A percentile compares a stretch with the other conserved stretches of the same genome.
These are phyloP conservation scores for Tridacna crocea DNA, from an alignment of 2,888 invertebrate species.

Conservation along the genomic window DNA sequence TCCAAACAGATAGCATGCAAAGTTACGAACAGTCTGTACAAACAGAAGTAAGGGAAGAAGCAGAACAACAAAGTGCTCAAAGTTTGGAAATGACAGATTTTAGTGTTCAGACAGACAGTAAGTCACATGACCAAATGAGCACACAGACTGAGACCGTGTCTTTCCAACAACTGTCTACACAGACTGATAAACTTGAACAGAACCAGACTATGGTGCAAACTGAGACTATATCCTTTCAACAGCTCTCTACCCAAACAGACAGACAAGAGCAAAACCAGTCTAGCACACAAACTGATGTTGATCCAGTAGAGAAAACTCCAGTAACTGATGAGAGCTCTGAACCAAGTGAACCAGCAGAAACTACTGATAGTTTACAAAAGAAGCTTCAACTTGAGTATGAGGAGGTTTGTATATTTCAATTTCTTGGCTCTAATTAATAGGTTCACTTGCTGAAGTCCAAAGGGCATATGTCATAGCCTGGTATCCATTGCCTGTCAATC, in stretches of 20 bases:
- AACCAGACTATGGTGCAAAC: constrained; percentile 33
- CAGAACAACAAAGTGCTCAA: constrained; percentile 4
- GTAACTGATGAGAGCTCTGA: neutral
- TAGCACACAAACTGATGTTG: constrained; percentile 36
- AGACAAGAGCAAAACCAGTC: constrained; percentile 29
- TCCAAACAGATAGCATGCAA: constrained; percentile 57
- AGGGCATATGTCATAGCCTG: no score
- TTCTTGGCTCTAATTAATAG: no score
- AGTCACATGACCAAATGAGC: constrained; percentile 12
- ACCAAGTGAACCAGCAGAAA: constrained; percentile 23
- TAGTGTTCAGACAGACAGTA: constrained; percentile 21
- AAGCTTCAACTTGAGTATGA: constrained; percentile 53
- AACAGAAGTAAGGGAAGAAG: constrained; percentile 41
- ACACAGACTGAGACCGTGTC: constrained; percentile 43
- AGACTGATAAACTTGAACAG: constrained; percentile 52
- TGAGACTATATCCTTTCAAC: neutral
- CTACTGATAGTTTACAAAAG: constrained; percentile 34
- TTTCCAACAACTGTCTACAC: constrained; percentile 38
- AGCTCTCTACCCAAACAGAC: constrained; percentile 22
- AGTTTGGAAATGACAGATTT: constrained; percentile 31
- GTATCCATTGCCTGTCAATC: no score
- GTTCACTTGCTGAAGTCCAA: no score
- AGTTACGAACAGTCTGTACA: constrained; percentile 47
- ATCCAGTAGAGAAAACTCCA: neutral
- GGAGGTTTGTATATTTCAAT: constrained; percentile 18